These are phyloP conservation scores for Nebria ingens DNA, from an alignment of 1,140 invertebrate species.

Conservation along the genomic window DNA sequence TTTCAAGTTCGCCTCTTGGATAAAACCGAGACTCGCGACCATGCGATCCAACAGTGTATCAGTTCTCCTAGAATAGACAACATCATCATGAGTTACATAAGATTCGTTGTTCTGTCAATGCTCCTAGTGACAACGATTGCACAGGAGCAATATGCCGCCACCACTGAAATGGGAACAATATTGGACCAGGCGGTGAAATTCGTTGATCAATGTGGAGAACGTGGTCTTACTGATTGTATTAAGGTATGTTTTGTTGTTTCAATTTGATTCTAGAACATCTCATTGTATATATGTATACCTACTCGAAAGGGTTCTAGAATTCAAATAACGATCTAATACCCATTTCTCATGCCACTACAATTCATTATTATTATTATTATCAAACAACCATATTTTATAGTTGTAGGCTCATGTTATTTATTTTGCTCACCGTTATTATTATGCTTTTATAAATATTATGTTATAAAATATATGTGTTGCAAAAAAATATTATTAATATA, in stretches of 20 bases:
- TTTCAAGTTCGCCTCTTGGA: conserved; percentile 11
- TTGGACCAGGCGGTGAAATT: conserved; percentile 49
- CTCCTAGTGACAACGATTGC: conserved; percentile 13
- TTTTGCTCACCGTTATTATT: too few species aligned
- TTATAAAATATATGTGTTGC: too few species aligned
- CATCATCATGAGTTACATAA: conserved; percentile 18
- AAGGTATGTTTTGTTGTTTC: conserved; percentile 42
- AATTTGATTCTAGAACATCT: too few species aligned
- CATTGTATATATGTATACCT: too few species aligned
- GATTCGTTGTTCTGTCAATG: conserved; percentile 19
- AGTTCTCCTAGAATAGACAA: conserved; percentile 9
- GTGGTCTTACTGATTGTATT: conserved; percentile 58
- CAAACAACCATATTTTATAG: too few species aligned
- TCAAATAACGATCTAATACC: too few species aligned
- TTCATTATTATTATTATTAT: too few species aligned
- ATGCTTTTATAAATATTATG: too few species aligned
- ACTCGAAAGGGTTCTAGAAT: too few species aligned
- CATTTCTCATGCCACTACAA: too few species aligned
- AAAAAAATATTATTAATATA: too few species aligned
- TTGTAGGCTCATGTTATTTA: too few species aligned
- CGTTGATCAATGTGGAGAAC: conserved; percentile 54
- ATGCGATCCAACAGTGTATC: conserved; percentile 16
- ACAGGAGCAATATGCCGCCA: conserved; percentile 5
- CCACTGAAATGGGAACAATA: conserved; percentile 32
- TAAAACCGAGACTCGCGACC: conserved; percentile 21